These are phyloP conservation scores for Lithosia quadra DNA, from an alignment of 2,888 invertebrate genomes.

Conservation along the genomic window DNA sequence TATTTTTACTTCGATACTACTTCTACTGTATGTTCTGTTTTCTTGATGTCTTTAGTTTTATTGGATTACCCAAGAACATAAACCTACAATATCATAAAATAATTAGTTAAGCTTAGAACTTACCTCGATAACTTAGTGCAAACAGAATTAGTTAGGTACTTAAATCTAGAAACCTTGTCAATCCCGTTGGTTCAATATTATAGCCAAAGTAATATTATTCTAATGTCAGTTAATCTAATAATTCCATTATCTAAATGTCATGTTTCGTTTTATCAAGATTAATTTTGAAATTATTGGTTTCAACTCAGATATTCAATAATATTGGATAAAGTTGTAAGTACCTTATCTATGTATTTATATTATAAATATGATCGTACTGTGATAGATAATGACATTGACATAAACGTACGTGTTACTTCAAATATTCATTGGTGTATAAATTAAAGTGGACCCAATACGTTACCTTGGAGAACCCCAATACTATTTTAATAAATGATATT, in stretches of 20 bases:
- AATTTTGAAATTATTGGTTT: not conserved
- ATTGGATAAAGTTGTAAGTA: not conserved
- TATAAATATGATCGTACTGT: not conserved
- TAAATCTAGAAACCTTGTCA: not conserved
- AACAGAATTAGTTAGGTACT: no score
- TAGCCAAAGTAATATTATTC: not conserved
- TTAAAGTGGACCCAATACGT: not conserved
- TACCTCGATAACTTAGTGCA: not conserved
- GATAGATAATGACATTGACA: not conserved
- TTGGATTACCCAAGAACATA: no score
- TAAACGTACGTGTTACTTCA: not conserved
- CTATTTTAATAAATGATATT: not conserved
- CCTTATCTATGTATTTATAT: not conserved
- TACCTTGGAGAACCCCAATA: not conserved
- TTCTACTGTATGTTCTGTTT: no score
- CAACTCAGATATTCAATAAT: not conserved
- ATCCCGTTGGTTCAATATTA: not conserved
- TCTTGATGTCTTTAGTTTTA: no score
- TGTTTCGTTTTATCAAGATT: not conserved
- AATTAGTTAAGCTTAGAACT: no score
- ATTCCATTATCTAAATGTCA: not conserved
- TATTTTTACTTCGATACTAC: no score
- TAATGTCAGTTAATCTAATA: conserved; percentile 6
- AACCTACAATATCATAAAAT: no score
- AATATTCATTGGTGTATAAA: not conserved